A percentile compares a stretch with the other conserved stretches of the same genome.
phyloP scores from a whole-genome alignment of 1,140 invertebrate species.

The Acromyrmex heyeri region DNA sequence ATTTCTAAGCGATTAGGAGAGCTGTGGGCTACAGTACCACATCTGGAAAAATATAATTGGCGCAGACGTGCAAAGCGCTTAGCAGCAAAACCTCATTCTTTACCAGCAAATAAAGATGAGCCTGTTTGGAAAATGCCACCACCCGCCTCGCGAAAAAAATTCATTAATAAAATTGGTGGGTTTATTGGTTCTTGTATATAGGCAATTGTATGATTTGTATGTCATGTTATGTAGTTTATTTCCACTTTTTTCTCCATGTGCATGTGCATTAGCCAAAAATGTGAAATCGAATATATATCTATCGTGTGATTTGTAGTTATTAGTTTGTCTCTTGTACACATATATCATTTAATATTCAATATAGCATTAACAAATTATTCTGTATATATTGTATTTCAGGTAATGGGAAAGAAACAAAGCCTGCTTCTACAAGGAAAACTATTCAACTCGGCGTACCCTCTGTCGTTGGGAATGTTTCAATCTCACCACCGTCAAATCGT shows the following conservation, averaged over 20 bases:
- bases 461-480: slow-evolving; percentile 82
- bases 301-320: slow-evolving; percentile 59
- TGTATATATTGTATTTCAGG: slow-evolving; percentile 72
- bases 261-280: slow-evolving; percentile 69
- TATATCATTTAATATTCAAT: slow-evolving; percentile 35
- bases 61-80: slow-evolving; percentile 91
- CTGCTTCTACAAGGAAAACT: slow-evolving; percentile 81
- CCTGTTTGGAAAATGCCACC: slow-evolving; percentile 84
- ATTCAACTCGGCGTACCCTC: slow-evolving; percentile 85
- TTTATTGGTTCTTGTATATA: slow-evolving; percentile 67
- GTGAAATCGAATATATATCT: slow-evolving; percentile 52
- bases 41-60: slow-evolving; percentile 89
- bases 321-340: slow-evolving; percentile 49
- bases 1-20: slow-evolving; percentile 94
- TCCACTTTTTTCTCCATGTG: slow-evolving; percentile 61
- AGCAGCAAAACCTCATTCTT: slow-evolving; percentile 86
- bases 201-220: slow-evolving; percentile 59
- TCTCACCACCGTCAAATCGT: slow-evolving; percentile 86
- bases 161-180: slow-evolving; percentile 86
- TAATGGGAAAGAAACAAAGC: slow-evolving; percentile 80
- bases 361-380: slow-evolving; percentile 1
- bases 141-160: slow-evolving; percentile 84
- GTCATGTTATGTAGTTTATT: slow-evolving; percentile 64
- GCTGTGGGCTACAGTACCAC: slow-evolving; percentile 93
- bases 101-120: slow-evolving; percentile 79